A percentile compares a stretch with the other conserved stretches of the same genome.
Evolutionary conservation across 2,888 invertebrate species (phyloP).

Genomic region (Physocephala rufipes): DNA sequence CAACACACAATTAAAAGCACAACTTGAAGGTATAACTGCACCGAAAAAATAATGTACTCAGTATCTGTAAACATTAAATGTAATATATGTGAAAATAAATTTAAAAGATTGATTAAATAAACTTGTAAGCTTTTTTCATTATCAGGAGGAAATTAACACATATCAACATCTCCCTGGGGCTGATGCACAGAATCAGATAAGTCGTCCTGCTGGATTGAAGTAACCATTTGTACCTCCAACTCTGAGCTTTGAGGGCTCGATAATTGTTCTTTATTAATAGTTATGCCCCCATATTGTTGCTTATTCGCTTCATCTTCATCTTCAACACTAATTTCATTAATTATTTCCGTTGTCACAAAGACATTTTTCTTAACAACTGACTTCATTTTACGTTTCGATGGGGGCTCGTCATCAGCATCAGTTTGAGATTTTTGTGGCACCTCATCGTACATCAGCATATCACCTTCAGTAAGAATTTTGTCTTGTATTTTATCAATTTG

Average conservation of each 20-base stretch:
- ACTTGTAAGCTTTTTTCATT: no score
- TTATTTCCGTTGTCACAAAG: constrained; percentile 65
- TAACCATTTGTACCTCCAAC: neutral
- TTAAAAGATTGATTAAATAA: no score
- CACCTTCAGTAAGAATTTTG: constrained; percentile 51
- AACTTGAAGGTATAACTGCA: constrained; percentile 93
- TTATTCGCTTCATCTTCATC: constrained; percentile 45
- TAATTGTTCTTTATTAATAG: no score
- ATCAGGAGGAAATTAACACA: neutral
- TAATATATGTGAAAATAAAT: neutral
- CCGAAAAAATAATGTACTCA: constrained; percentile 79
- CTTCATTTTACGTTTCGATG: constrained; percentile 41
- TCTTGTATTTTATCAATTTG: constrained; percentile 74
- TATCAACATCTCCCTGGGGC: neutral
- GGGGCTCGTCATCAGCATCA: constrained; percentile 54
- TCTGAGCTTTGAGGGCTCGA: neutral
- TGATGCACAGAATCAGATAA: no score
- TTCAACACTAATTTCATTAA: constrained; percentile 67
- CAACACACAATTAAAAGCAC: constrained; percentile 92
- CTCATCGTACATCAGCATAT: constrained; percentile 55
- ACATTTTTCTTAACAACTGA: constrained; percentile 34
- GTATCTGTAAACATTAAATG: neutral
- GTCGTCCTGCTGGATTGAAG: neutral
- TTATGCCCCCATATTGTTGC: neutral
- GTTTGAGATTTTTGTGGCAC: constrained; percentile 65